Conservation (phyloP, 1,140 invertebrate species). For the Diorhabda carinulata region DNA sequence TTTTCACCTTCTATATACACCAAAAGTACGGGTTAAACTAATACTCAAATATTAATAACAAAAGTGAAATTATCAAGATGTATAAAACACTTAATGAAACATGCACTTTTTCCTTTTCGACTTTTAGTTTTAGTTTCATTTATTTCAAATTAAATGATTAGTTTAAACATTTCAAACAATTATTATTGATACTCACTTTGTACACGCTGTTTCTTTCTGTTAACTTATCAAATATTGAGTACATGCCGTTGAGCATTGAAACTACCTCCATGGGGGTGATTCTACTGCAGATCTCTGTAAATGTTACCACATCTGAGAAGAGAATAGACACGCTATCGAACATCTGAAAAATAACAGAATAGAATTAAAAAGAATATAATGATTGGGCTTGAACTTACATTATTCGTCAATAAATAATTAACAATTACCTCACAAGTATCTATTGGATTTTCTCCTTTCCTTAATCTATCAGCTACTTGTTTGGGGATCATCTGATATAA, state of each 20-base stretch:
- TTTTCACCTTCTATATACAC: too few species aligned
- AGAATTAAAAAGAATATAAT: background rate
- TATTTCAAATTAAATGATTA: background rate
- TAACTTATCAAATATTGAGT: slow-evolving; percentile 86
- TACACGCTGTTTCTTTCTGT: slow-evolving; percentile 91
- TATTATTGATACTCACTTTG: slow-evolving; percentile 64
- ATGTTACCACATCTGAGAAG: slow-evolving; percentile 95
- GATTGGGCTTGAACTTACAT: too few species aligned
- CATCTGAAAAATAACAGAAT: slow-evolving; percentile 61
- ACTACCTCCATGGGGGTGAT: slow-evolving; percentile 96
- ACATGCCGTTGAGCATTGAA: slow-evolving; percentile 95
- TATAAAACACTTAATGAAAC: background rate
- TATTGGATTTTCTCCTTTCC: slow-evolving; percentile 89
- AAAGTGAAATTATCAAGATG: too few species aligned
- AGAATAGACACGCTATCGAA: slow-evolving; percentile 93
- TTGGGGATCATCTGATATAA: slow-evolving; percentile 99
- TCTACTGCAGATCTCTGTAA: slow-evolving; percentile 92
- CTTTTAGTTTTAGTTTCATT: too few species aligned
- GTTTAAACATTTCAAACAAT: background rate
- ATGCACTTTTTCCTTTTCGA: too few species aligned
- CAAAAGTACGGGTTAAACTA: too few species aligned
- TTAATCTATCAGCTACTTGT: slow-evolving; percentile 86
- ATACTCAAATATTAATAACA: too few species aligned
- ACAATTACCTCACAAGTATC: slow-evolving; percentile 85
- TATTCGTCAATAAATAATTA: too few species aligned